Conservation (phyloP, 2,113 vertebrate species). For the Nothobranchius furzeri region DNA sequence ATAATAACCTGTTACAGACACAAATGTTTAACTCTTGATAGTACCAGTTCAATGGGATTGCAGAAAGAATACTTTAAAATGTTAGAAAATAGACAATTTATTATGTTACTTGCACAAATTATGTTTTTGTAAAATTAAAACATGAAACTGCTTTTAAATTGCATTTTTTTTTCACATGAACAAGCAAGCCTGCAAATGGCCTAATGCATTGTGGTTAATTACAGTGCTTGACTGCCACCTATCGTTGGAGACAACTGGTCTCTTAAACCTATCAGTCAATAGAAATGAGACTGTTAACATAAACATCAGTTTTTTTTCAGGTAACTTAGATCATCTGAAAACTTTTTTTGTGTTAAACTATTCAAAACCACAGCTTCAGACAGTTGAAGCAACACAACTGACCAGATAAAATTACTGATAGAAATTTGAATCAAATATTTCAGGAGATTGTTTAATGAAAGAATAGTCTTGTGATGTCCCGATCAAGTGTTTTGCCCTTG, state of each 20-base stretch:
- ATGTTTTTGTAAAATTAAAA: too few relatives aligned
- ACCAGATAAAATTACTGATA: accelerated
- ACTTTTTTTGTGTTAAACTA: background rate
- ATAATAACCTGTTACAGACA: slow-evolving; percentile 35
- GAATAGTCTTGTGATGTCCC: background rate
- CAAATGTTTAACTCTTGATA: slow-evolving; percentile 18
- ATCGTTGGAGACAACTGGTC: slow-evolving; percentile 38
- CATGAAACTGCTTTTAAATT: too few relatives aligned
- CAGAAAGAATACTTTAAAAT: background rate
- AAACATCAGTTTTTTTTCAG: background rate
- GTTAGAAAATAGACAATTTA: too few relatives aligned
- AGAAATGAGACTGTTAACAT: background rate
- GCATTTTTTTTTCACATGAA: slow-evolving; percentile 14
- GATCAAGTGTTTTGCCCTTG: too few relatives aligned
- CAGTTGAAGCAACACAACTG: background rate
- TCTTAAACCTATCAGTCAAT: background rate
- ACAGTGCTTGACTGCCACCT: slow-evolving; percentile 72
- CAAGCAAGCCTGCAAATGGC: background rate
- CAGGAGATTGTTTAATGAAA: background rate
- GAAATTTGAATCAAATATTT: background rate
- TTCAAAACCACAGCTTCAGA: background rate
- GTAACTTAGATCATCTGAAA: background rate
- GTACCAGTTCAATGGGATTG: background rate
- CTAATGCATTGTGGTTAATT: background rate
- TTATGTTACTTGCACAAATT: too few relatives aligned